Conservation (phyloP, 2,113 vertebrate genomes). For the Oncorhynchus gorbuscha region DNA sequence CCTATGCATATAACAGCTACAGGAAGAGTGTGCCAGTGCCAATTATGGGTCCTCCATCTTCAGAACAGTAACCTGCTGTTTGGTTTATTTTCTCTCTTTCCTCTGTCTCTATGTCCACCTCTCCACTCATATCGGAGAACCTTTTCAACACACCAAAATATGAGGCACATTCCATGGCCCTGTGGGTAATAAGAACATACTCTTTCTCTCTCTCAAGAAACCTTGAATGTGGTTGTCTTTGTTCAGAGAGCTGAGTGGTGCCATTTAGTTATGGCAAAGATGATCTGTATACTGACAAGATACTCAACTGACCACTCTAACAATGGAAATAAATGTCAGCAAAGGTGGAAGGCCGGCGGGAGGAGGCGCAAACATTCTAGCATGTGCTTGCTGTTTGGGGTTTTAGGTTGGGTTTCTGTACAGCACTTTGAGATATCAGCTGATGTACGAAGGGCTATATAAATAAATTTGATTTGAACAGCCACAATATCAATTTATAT, state of each 20-base stretch:
- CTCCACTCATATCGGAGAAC: slow-evolving; percentile 13
- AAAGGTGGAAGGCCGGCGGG: no score
- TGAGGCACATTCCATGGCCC: slow-evolving; percentile 54
- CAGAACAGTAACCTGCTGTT: slow-evolving; percentile 26
- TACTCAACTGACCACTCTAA: no score
- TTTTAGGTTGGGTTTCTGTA: no score
- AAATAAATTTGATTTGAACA: no score
- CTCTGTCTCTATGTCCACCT: neutral
- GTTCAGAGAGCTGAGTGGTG: slow-evolving; percentile 14
- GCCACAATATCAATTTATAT: no score
- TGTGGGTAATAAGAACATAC: slow-evolving; percentile 6
- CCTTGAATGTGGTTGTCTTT: slow-evolving; percentile 17
- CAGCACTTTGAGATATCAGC: no score
- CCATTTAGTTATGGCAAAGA: no score
- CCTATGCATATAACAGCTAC: neutral
- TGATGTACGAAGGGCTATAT: no score
- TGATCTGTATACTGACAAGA: no score
- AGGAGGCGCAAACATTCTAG: no score
- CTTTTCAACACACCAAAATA: slow-evolving; percentile 48
- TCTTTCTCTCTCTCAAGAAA: slow-evolving; percentile 12
- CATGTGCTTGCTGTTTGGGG: no score
- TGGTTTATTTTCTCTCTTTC: neutral
- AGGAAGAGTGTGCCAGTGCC: slow-evolving; percentile 3
- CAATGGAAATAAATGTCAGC: no score
- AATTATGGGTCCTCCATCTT: slow-evolving; percentile 14